Evolutionary conservation across 1,140 invertebrate species (phyloP).

Genomic region (Camponotus pennsylvanicus): DNA sequence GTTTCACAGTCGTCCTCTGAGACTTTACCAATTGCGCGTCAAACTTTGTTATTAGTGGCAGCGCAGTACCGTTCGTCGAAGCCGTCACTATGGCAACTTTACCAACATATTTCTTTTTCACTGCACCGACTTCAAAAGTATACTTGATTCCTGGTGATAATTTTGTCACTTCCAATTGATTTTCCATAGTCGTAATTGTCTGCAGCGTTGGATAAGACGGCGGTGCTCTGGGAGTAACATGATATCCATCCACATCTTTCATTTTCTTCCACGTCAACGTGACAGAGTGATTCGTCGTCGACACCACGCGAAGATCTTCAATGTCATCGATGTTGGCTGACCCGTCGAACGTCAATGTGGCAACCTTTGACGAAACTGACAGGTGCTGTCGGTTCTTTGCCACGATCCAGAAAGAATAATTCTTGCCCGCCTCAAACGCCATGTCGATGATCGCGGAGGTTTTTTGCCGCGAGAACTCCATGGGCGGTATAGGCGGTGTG

Average conservation of each 20-base stretch:
- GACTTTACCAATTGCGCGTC: slow-evolving; percentile 87
- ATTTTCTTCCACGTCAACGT: slow-evolving; percentile 88
- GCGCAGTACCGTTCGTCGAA: slow-evolving; percentile 86
- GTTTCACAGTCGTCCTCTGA: slow-evolving; percentile 88
- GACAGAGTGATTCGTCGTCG: slow-evolving; percentile 86
- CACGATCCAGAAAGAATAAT: slow-evolving; percentile 93
- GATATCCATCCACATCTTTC: slow-evolving; percentile 88
- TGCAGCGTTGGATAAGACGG: slow-evolving; percentile 86
- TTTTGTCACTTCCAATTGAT: slow-evolving; percentile 86
- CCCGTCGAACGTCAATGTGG: slow-evolving; percentile 88
- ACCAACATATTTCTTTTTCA: slow-evolving; percentile 88
- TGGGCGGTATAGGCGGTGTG: slow-evolving; percentile 86
- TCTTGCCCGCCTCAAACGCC: slow-evolving; percentile 88
- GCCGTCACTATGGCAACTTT: slow-evolving; percentile 85
- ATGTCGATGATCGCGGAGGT: slow-evolving; percentile 86
- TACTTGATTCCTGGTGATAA: slow-evolving; percentile 88
- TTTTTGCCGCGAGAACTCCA: slow-evolving; percentile 78
- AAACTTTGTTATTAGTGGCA: slow-evolving; percentile 86
- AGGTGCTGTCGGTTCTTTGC: slow-evolving; percentile 88
- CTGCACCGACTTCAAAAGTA: slow-evolving; percentile 88
- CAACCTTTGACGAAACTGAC: slow-evolving; percentile 88
- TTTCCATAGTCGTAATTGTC: slow-evolving; percentile 79
- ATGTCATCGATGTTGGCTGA: slow-evolving; percentile 88
- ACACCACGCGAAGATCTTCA: slow-evolving; percentile 86
- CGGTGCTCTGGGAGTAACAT: slow-evolving; percentile 85